phyloP scores from a whole-genome alignment of 2,888 invertebrate genomes.

The Muschampia plurimacula region DNA sequence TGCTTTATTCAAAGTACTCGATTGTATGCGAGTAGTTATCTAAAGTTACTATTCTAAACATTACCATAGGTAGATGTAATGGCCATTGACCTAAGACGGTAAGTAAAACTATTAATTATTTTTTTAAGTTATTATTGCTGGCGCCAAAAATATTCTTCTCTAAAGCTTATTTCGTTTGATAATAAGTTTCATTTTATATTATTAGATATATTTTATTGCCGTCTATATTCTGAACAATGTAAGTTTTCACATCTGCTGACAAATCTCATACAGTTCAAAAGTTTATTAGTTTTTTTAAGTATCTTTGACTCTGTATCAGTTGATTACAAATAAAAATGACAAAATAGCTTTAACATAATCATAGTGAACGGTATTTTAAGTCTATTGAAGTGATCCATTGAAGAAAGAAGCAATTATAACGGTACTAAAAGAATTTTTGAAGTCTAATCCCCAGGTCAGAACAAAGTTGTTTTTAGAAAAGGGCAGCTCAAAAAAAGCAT shows the following conservation, averaged over 20 bases:
- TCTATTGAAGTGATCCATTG: too few relatives aligned
- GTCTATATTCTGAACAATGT: background rate
- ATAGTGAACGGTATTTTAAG: too few relatives aligned
- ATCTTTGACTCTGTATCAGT: background rate
- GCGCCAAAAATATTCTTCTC: background rate
- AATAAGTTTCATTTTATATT: background rate
- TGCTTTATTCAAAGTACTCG: background rate
- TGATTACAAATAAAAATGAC: too few relatives aligned
- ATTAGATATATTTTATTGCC: background rate
- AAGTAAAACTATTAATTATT: constrained; percentile 5
- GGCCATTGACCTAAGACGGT: background rate
- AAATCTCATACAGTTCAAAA: background rate
- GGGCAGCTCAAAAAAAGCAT: background rate
- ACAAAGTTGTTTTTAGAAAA: too few relatives aligned
- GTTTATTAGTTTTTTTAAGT: background rate
- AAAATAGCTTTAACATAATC: too few relatives aligned
- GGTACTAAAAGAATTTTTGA: too few relatives aligned
- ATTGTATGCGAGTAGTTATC: constrained; percentile 1
- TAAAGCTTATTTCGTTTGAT: background rate
- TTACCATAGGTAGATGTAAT: background rate
- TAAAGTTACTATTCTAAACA: background rate
- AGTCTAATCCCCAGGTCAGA: too few relatives aligned
- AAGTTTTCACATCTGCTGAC: background rate
- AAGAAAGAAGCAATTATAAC: too few relatives aligned
- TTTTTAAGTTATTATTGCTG: constrained; percentile 14